Evolutionary conservation across 1,140 invertebrate species (phyloP).

Genomic region (Gonioctena quinquepunctata): DNA sequence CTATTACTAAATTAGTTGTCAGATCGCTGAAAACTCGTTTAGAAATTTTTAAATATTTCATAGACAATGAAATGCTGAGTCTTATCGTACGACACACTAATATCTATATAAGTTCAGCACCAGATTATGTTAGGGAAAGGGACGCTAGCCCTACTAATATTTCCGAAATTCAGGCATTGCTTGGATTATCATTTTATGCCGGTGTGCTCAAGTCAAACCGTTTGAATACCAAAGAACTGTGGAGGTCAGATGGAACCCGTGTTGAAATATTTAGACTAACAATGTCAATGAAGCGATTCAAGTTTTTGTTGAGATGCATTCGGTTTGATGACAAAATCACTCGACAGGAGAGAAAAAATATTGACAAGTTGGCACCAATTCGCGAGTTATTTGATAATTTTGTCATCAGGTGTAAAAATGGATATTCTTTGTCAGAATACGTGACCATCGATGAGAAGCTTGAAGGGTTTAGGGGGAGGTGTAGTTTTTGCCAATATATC

Average conservation of each 20-base stretch:
- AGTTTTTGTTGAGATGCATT: conserved; percentile 37
- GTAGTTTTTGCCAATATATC: conserved; percentile 55
- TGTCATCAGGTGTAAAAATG: conserved; percentile 48
- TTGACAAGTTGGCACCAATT: conserved; percentile 50
- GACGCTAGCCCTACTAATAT: not conserved
- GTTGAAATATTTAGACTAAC: conserved; percentile 36
- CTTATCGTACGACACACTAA: not conserved
- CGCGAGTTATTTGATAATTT: conserved; percentile 51
- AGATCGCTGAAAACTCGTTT: not conserved
- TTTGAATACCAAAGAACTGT: conserved; percentile 46
- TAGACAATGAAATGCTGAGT: not conserved
- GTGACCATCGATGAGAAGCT: conserved; percentile 57
- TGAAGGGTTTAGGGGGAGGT: conserved; percentile 52
- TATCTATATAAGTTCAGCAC: not conserved
- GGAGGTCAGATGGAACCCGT: conserved; percentile 32
- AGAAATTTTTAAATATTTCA: not conserved
- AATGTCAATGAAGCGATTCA: conserved; percentile 46
- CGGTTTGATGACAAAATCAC: conserved; percentile 48
- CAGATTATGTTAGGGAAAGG: not conserved
- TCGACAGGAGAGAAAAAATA: conserved; percentile 37
- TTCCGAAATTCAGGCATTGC: conserved; percentile 25
- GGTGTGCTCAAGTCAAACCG: conserved; percentile 39
- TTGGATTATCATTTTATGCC: conserved; percentile 31
- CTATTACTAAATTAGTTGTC: not conserved
- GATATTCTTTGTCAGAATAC: conserved; percentile 43